Percentiles rank a stretch among this genome's conserved stretches.
Evolutionary conservation across 2,888 invertebrate species (phyloP).

Genomic region (Diploptera punctata): DNA sequence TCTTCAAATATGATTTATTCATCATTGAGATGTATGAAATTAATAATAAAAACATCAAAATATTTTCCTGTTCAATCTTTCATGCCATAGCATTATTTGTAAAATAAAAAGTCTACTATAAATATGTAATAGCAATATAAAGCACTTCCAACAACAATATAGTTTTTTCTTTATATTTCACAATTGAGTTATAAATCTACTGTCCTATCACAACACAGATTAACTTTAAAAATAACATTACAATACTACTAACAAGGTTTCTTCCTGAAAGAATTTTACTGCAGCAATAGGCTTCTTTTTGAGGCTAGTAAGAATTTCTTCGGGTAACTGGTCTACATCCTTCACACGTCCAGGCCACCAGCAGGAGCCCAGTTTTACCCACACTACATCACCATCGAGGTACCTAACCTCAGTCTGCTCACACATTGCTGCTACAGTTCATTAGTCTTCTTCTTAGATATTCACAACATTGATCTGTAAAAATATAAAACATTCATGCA

Average conservation of each 20-base stretch:
- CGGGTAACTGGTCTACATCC: conserved; percentile 65
- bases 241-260: conserved; percentile 81
- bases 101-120: too few relatives aligned
- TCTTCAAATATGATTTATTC: too few relatives aligned
- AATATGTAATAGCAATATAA: too few relatives aligned
- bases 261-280: conserved; percentile 87
- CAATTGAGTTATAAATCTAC: too few relatives aligned
- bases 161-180: too few relatives aligned
- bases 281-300: conserved; percentile 78
- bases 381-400: conserved; percentile 79
- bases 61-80: too few relatives aligned
- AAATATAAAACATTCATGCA: background rate
- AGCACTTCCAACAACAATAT: too few relatives aligned
- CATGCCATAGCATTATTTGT: too few relatives aligned
- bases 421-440: conserved; percentile 60
- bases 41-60: too few relatives aligned
- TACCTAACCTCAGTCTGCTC: conserved; percentile 72
- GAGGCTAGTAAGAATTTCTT: conserved; percentile 69
- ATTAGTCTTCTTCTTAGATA: conserved; percentile 2
- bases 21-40: too few relatives aligned
- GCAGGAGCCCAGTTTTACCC: conserved; percentile 80
- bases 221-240: too few relatives aligned
- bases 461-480: background rate
- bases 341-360: conserved; percentile 90
- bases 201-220: too few relatives aligned